Base-by-base conservation (phyloP, 2,888 invertebrate genomes). In the Branchipolynoe longqiensis region DNA sequence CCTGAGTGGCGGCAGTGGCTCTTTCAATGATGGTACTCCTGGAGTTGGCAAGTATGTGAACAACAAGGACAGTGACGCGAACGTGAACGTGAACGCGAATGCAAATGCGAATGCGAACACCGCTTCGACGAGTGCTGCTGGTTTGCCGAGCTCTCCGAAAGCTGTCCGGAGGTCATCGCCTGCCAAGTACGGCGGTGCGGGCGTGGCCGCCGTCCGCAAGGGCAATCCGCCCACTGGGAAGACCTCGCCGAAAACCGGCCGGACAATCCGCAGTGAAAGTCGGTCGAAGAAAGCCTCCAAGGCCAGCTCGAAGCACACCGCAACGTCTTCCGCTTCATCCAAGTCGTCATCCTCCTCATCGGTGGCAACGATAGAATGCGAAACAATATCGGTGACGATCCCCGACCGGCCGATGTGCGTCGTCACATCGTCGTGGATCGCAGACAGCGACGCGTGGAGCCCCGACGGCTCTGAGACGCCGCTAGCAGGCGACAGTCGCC, bases 391-490 rank as follows among this genome's bases (percentile, higher is more conserved):
- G 14, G 78, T 78, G 1, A 78, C 41, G 1, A 78, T 78, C 41
- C 78, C 78, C 6, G 78, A 78, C 54, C 14, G 78, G n/a, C 78
- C 78, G 1, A 78, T 78, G 78, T 78, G 78, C 28, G 48, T 78
- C 48, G 48, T 78, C 48, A 78, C 78, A 18, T 48, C 78, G 31
- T 78, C 78, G 4, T 78, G 48, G 28, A 78, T 48, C 4, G 48
- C 78, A 25, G 78, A 78, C 33, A 54, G 33, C 48, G 78, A 78
- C 48, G 31, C 48, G 8, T n/a, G 8, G 28, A 78, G 22, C 48
- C 78, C 78, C 31, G 54, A 48, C 31, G n/a, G n/a, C n/a, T n/a
- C n/a, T n/a, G n/a, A n/a, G n/a, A n/a, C n/a, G n/a, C 48, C 48
- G 8, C 8, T 22, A 40, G 22, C 38, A 36, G 18, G 36, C 25